Evolutionary conservation across 2,797 vertebrate genomes (phyloP).

Genomic region (Anabas testudineus): DNA sequence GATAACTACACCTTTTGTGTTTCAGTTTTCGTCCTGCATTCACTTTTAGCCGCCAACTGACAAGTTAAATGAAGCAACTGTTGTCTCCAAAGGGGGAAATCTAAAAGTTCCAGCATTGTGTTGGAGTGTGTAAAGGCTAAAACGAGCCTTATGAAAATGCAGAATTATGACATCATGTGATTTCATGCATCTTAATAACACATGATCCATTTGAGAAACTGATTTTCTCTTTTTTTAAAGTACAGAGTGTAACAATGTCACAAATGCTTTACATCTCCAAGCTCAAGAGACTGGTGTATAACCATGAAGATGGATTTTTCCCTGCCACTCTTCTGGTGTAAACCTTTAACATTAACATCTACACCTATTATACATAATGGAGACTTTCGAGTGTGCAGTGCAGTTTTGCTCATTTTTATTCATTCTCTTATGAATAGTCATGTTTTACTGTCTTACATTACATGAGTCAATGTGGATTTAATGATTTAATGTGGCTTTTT

Average conservation of each 20-base stretch:
- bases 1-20: constrained; percentile 9
- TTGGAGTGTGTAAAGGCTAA: background rate
- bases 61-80: constrained; percentile 14
- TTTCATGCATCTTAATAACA: background rate
- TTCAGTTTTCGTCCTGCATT: background rate
- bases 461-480: too few species aligned
- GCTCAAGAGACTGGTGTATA: background rate
- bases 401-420: background rate
- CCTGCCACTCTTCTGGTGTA: background rate
- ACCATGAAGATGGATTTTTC: background rate
- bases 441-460: background rate
- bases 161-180: constrained; percentile 4
- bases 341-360: background rate
- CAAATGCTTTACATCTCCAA: background rate
- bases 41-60: background rate
- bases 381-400: background rate
- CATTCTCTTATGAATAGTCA: background rate
- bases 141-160: background rate
- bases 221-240: too few species aligned
- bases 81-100: constrained; percentile 1
- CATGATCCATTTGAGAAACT: constrained; percentile 4
- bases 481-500: background rate
- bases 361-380: background rate
- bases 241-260: background rate
- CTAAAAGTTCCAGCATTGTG: background rate